Base-by-base conservation (phyloP, 2,888 invertebrate genomes). In the Cheilosia soror region DNA sequence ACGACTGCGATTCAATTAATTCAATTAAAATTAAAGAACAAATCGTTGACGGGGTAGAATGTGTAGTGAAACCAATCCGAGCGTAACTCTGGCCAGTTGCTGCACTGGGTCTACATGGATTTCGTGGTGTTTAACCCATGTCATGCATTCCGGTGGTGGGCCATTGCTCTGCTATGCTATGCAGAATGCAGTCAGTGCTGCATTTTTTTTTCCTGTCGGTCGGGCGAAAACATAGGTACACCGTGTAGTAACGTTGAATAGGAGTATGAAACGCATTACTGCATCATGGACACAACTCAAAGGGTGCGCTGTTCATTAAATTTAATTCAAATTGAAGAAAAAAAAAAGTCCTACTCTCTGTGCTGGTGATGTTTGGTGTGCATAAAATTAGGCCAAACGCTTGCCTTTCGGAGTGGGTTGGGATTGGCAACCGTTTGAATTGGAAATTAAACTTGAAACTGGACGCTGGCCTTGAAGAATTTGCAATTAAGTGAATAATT, bases 1-100 rank as follows among this genome's bases (percentile, higher is more conserved):
- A 69, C 65, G 71, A 66, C 33, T 77, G 72, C 63, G 76, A 72
- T 81, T 85, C 63, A 75, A 85, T 77, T 85, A 85, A 85, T 85
- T 85, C 72, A 80, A 85, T 85, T 80, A 81, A 85, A 80, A 77
- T 85, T 81, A 68, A 85, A 76, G 81, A 85, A 80, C 77, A 77
- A 85, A 81, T 85, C 71, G 71, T 76, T 57, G 85, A 65, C 66
- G 68, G 51, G 75, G 40, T 65, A 58, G 65, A 84, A 62, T 71
- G 53, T 55, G 53, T 55, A 79, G 80, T 68, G 80, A 57, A 66
- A 71, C 27, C 44, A 62, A 81, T 80, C 72, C 57, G 66, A 72
- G 72, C 68, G 72, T 27, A 31, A 31, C 68, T 37, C 68, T 82
- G 72, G 20, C 20, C 65, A 5, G 3, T 47, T 49, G 53, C 11